Conservation (phyloP, 2,113 vertebrate species). For the Spermophilus dauricus region DNA sequence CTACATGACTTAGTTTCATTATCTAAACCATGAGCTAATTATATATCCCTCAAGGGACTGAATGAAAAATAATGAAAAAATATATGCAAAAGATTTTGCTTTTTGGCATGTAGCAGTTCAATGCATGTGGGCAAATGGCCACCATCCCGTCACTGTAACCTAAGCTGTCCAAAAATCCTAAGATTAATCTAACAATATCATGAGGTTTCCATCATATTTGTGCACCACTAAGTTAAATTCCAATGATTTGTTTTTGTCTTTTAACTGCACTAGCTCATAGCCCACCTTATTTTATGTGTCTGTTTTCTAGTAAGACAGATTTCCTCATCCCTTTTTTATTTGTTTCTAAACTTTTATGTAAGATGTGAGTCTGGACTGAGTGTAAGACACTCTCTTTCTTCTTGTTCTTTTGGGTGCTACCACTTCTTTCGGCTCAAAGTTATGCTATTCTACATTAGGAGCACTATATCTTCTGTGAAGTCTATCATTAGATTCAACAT, state of each 20-base stretch:
- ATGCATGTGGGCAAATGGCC: background rate
- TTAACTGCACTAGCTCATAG: background rate
- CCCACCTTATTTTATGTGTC: background rate
- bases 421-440: background rate
- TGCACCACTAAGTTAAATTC: background rate
- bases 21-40: background rate
- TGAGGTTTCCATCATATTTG: background rate
- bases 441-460: background rate
- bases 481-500: background rate
- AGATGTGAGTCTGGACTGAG: background rate
- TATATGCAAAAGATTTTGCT: background rate
- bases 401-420: background rate
- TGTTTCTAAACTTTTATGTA: background rate
- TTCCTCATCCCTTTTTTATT: background rate
- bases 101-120: background rate
- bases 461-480: background rate
- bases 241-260: background rate
- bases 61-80: background rate
- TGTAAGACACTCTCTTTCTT: background rate
- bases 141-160: background rate
- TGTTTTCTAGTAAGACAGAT: background rate
- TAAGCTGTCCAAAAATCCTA: background rate
- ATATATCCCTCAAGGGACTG: background rate
- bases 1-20: background rate
- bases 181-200: background rate